Evolutionary conservation across 2,113 vertebrate species (phyloP).

Genomic region (Gambusia affinis): DNA sequence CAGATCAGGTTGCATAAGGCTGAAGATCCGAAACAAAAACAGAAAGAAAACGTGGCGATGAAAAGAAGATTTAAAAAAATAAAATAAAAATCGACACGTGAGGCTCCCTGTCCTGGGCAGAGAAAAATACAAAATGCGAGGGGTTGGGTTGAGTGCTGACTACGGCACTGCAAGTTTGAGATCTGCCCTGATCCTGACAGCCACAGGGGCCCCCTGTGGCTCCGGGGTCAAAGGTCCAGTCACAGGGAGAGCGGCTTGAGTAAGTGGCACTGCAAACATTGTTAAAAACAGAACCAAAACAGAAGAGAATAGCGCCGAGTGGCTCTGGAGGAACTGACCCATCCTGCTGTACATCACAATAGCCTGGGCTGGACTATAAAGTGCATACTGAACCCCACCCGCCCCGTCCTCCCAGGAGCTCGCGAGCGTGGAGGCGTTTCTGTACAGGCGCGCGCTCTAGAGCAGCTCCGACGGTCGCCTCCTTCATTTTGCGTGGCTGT

Average conservation of each 20-base stretch:
- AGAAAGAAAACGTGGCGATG: too few relatives aligned
- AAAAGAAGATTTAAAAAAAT: conserved; percentile 17
- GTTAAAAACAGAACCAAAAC: conserved; percentile 45
- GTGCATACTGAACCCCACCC: conserved; percentile 79
- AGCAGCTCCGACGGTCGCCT: conserved; percentile 61
- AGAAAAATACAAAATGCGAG: not conserved
- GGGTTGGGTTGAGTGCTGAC: conserved; percentile 39
- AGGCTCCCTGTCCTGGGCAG: conserved; percentile 48
- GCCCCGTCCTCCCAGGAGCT: conserved; percentile 52
- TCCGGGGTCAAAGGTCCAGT: conserved; percentile 54
- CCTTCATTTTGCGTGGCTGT: conserved; percentile 57
- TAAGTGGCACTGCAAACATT: conserved; percentile 62
- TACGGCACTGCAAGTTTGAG: conserved; percentile 45
- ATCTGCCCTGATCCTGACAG: conserved; percentile 35
- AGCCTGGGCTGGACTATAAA: conserved; percentile 79
- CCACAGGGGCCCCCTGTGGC: conserved; percentile 17
- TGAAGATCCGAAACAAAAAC: conserved; percentile 17
- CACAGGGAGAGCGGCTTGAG: conserved; percentile 42
- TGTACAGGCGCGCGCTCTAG: conserved; percentile 49
- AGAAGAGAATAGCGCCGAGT: conserved; percentile 71
- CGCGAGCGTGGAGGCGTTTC: conserved; percentile 48
- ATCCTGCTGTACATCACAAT: conserved; percentile 54
- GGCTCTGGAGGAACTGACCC: conserved; percentile 70
- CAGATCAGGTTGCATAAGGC: conserved; percentile 71
- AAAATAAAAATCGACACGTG: conserved; percentile 41